Conservation (phyloP, 2,888 invertebrate species). For the Endotricha flammealis region DNA sequence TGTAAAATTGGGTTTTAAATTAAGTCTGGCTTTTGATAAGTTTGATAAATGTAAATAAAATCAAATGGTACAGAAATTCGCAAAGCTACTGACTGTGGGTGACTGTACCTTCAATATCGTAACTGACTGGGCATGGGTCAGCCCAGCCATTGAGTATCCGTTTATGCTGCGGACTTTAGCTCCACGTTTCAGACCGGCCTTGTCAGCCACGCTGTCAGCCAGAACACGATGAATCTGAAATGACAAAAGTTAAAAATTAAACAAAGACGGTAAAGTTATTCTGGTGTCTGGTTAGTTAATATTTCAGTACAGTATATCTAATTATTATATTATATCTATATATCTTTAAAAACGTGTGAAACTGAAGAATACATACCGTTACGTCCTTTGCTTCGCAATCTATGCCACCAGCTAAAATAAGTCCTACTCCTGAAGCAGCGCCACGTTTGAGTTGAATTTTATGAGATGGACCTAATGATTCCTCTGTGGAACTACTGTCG, state of each 20-base stretch:
- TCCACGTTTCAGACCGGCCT: constrained; percentile 92
- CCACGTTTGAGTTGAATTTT: constrained; percentile 56
- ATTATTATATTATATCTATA: not conserved
- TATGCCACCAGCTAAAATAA: constrained; percentile 91
- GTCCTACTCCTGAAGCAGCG: constrained; percentile 84
- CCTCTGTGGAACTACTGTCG: constrained; percentile 28
- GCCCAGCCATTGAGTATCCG: constrained; percentile 87
- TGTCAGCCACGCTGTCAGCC: constrained; percentile 90
- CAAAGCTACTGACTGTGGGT: too few species aligned
- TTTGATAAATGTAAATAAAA: too few species aligned
- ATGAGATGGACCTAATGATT: constrained; percentile 41
- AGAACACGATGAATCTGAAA: constrained; percentile 90
- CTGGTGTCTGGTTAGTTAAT: too few species aligned
- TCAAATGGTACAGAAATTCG: too few species aligned
- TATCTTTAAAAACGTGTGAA: not conserved
- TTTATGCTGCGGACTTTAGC: constrained; percentile 94
- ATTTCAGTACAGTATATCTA: too few species aligned
- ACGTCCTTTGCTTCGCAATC: constrained; percentile 96
- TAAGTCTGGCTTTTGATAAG: too few species aligned
- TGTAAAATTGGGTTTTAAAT: too few species aligned
- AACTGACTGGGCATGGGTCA: constrained; percentile 92
- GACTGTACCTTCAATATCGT: constrained; percentile 90
- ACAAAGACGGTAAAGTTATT: too few species aligned
- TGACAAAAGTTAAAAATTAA: too few species aligned
- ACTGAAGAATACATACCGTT: constrained; percentile 79